Evolutionary conservation across 2,888 invertebrate species (phyloP), one percentile per base, ranked within the genome.

Genomic region (Rhingia rostrata): DNA sequence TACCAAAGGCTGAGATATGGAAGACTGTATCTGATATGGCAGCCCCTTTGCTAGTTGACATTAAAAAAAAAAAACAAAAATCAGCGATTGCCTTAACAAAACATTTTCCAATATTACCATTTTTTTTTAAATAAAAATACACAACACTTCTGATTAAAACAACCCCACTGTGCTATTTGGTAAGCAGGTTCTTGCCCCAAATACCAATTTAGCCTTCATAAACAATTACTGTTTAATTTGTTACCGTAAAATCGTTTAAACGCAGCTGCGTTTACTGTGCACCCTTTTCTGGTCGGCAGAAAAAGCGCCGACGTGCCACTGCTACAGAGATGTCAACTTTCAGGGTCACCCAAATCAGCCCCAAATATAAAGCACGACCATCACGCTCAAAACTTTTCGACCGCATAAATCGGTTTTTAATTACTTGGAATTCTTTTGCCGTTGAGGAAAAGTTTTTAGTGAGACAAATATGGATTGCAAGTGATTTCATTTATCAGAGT

Each of bases 201-300:
- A 66, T 72, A 69, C 56, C 56, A 58, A 54, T 56, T 73, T 63
- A 64, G 51, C 51, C 67, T 83, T 73, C 67, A 61, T 83, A 73
- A 83, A 83, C 78, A 83, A 83, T 73, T 73, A 73, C 67, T 73
- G 72, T 73, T 83, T 83, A 79, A 83, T 83, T 83, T 83, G 72
- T 79, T 73, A 67, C 67, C 58, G 63, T 73, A 79, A 75, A 58
- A 58, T 53, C 60, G 60, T 58, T 60, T 82, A 33, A 75, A 66
- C 32, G 32, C 81, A 4, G 41, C 22, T 69, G 43, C 41, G 53
- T 39, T 58, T 9, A 54, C 30, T 33, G 37, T 7, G 10, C 22
- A 32, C 37, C 33, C 33, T 4, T 10, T 9, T n/a, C 6, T 6
- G 43, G 4, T 22, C 14, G 43, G 7, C 53, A 30, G 22, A 51